These are phyloP conservation scores for Archocentrus centrarchus DNA, from an alignment of 2,113 vertebrate species.

Conservation along the genomic window DNA sequence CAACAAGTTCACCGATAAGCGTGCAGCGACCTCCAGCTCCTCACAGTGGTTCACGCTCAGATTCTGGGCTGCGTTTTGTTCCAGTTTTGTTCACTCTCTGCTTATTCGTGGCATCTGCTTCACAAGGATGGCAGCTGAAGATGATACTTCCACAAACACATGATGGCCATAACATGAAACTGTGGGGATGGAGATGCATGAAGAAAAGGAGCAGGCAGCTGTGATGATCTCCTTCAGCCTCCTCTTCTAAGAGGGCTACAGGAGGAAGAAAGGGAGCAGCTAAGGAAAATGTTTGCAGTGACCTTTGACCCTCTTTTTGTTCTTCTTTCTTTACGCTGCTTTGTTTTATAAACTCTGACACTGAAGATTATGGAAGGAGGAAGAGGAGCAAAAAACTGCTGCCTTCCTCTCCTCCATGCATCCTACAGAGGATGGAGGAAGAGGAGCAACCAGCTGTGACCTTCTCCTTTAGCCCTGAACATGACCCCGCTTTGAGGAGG, in stretches of 20 bases:
- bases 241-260: not conserved
- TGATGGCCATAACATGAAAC: not conserved
- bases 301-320: constrained; percentile 5
- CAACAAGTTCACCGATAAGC: no score
- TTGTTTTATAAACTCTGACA: constrained; percentile 25
- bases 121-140: not conserved
- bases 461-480: constrained; percentile 69
- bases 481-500: constrained; percentile 51
- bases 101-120: not conserved
- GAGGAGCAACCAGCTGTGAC: constrained; percentile 61
- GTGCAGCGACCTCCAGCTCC: no score
- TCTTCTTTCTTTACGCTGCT: constrained; percentile 23
- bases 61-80: no score
- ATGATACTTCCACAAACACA: not conserved
- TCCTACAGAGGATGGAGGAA: constrained; percentile 34
- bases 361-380: constrained; percentile 17
- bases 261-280: not conserved
- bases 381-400: constrained; percentile 24
- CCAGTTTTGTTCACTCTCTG: no score
- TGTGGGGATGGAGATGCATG: not conserved
- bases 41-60: no score
- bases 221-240: not conserved
- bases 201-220: not conserved
- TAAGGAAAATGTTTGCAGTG: not conserved
- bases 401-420: constrained; percentile 13